A percentile compares a stretch with the other conserved stretches of the same genome.
phyloP scores from a whole-genome alignment of 2,888 invertebrate species.

The Coelinius sp. region DNA sequence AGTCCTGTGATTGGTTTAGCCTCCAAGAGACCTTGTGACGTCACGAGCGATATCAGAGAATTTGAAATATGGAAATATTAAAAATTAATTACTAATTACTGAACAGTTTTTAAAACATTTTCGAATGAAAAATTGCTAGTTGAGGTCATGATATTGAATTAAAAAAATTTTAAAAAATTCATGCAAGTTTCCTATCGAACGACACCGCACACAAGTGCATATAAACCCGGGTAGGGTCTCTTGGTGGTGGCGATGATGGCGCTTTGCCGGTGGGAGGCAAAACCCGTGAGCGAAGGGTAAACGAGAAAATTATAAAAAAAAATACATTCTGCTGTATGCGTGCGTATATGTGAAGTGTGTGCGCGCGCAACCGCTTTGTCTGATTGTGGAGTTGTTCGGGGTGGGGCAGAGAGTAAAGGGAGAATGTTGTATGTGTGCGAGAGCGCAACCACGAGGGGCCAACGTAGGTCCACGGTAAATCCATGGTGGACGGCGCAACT shows the following conservation, averaged over 20 bases:
- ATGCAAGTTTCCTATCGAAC: background rate
- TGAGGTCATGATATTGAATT: no score
- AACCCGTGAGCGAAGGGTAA: constrained; percentile 5
- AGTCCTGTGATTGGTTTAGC: no score
- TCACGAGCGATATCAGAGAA: no score
- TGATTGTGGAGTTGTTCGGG: constrained; percentile 49
- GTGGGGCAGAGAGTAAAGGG: constrained; percentile 42
- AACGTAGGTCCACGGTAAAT: constrained; percentile 55
- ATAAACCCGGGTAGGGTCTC: background rate
- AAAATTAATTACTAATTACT: no score
- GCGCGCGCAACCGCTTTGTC: constrained; percentile 70
- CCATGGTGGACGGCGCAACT: constrained; percentile 60
- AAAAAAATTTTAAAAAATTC: no score
- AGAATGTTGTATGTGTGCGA: constrained; percentile 45
- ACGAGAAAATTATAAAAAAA: background rate
- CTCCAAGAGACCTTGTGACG: no score
- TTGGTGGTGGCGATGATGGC: constrained; percentile 18
- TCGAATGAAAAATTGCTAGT: no score
- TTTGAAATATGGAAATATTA: no score
- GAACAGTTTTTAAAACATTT: no score
- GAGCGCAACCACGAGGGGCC: constrained; percentile 61
- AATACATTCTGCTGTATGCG: background rate
- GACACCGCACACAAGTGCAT: constrained; percentile 17
- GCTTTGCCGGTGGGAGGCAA: constrained; percentile 19
- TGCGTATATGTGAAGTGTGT: constrained; percentile 18